Evolutionary conservation across 2,888 invertebrate species (phyloP), one percentile per base, ranked within the genome.

Genomic region (Bruchidius siliquastri): DNA sequence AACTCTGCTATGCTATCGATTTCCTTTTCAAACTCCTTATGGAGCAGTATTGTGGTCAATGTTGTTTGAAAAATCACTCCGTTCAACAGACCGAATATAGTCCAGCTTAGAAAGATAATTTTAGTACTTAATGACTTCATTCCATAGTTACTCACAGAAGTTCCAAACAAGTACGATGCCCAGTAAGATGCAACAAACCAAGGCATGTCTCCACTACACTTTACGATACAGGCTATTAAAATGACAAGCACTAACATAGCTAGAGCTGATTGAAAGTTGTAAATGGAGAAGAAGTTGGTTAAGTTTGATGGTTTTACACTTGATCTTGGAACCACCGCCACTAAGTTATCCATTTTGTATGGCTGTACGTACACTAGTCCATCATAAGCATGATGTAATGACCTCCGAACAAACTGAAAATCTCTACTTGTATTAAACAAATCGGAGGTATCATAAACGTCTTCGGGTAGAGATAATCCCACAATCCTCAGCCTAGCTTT

Each of bases 1-100:
- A 71, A 49, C 18, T 49, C 71, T n/a, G 30, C 71, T 21, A 32
- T n/a, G 32, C 32, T 71, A 71, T 71, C 49, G 1, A 71, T 49
- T 18, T 49, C 49, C 49, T 71, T 8, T 8, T 71, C 8, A 4
- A 66, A 13, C 22, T 71, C 49, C 0, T 71, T 21, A 8, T 21
- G 49, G 18, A 71, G 20, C 18, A 71, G 71, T 18, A 71, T 66
- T 0, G 71, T 13, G 20, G 22, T 32, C 20, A 71, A 71, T 18
- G 21, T 71, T 21, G 49, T 18, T 32, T 71, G 71, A 21, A 71
- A 71, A 66, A 71, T 32, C 10, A 32, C 71, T 0, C 21, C 21
- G 21, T 66, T 21, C 22, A 71, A 18, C 1, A 71, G 49, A 0
- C 71, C 71, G 10, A 71, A 71, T 4, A 71, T 20, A 21, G 71